Percentiles rank a stretch among this genome's conserved stretches.
Evolutionary conservation across 64 coral and sea anemone genomes (phyloP).

Genomic region (Montipora efflorescens): DNA sequence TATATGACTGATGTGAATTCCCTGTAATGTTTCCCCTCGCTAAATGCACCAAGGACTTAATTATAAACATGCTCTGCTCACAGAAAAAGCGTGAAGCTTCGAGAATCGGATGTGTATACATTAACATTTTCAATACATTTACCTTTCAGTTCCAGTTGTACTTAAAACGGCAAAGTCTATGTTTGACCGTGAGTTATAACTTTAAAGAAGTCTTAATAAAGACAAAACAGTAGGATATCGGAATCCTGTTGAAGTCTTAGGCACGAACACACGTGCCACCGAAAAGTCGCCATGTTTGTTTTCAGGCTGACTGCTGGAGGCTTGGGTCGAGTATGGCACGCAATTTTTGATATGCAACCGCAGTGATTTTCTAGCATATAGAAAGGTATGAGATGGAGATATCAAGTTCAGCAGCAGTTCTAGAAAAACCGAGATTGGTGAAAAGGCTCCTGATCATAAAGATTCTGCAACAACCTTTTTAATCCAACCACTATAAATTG

Average conservation of each 20-base stretch:
- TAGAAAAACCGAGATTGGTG: too few species aligned
- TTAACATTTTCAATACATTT: constrained; percentile 18
- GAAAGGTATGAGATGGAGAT: too few species aligned
- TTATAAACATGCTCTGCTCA: too few species aligned
- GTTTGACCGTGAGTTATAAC: constrained; percentile 11
- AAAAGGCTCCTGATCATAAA: too few species aligned
- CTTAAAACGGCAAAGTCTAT: constrained; percentile 1
- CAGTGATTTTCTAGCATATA: too few species aligned
- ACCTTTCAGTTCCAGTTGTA: not conserved
- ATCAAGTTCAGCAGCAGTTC: too few species aligned
- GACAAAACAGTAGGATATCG: constrained; percentile 1
- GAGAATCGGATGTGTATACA: not conserved
- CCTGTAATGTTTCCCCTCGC: not conserved
- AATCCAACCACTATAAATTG: too few species aligned
- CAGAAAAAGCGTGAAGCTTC: too few species aligned
- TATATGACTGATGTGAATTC: not conserved
- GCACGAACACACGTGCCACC: not conserved
- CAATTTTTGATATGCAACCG: too few species aligned
- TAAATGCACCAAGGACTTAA: not conserved
- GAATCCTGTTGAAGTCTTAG: constrained; percentile 1
- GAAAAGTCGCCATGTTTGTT: not conserved
- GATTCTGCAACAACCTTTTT: too few species aligned
- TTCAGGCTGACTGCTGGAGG: not conserved
- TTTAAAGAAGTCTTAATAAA: constrained; percentile 10
- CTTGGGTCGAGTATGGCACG: too few species aligned